Evolutionary conservation across 2,888 invertebrate species (phyloP).

Genomic region (Pheosia gnoma): DNA sequence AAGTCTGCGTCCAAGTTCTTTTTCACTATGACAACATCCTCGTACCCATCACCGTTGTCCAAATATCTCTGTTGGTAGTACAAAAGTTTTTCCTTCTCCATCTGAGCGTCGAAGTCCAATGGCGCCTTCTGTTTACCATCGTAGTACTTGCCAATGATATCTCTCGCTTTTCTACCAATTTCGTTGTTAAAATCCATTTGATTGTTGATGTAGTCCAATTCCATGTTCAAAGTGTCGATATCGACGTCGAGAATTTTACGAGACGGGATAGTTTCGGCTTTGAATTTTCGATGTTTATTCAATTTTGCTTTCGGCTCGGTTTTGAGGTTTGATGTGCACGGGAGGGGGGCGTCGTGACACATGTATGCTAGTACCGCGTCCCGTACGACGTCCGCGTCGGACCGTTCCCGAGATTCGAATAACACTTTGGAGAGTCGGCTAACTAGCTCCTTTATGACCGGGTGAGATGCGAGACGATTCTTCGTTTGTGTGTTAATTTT

Average conservation of each 20-base stretch:
- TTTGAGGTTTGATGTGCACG: conserved; percentile 85
- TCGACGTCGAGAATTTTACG: conserved; percentile 69
- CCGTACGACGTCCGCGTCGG: conserved; percentile 88
- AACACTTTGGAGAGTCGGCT: conserved; percentile 86
- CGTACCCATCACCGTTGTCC: conserved; percentile 75
- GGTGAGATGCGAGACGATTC: conserved; percentile 88
- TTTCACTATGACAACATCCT: conserved; percentile 78
- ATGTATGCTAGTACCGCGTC: conserved; percentile 93
- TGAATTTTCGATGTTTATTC: conserved; percentile 51
- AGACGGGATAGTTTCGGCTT: conserved; percentile 38
- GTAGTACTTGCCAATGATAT: conserved; percentile 72
- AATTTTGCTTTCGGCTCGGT: conserved; percentile 41
- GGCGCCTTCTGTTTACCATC: conserved; percentile 66
- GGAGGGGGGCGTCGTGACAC: conserved; percentile 92
- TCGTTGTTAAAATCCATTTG: conserved; percentile 75
- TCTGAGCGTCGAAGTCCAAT: conserved; percentile 79
- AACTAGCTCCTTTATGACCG: conserved; percentile 89
- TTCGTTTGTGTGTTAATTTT: conserved; percentile 84
- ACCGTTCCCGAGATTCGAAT: conserved; percentile 87
- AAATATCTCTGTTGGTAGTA: conserved; percentile 78
- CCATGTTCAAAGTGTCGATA: conserved; percentile 73
- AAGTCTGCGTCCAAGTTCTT: conserved; percentile 81
- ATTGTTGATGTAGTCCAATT: conserved; percentile 74
- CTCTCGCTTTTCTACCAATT: conserved; percentile 72
- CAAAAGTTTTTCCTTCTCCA: conserved; percentile 77